Base-by-base conservation (phyloP, 2,797 vertebrate species). In the Lacerta viridis region DNA sequence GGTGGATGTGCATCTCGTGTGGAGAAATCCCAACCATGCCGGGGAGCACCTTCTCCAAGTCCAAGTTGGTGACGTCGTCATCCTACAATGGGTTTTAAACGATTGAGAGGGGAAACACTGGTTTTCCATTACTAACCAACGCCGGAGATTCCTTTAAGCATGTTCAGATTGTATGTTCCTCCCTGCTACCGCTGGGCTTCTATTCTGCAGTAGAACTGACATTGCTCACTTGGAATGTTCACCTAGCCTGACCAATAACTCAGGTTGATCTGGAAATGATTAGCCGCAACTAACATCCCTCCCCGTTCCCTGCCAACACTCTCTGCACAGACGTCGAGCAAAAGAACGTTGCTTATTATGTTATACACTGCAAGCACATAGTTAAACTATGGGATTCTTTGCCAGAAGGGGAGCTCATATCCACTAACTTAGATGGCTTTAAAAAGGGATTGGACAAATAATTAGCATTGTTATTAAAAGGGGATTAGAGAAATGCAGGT, bases 11-110 rank as follows among this genome's bases (percentile, higher is more conserved):
- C 83, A 69, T 0, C 89, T 0, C 18, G 86, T 97, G 78, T 95
- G 95, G 96, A 96, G 68, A 80, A 92, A 90, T 41, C 75, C 77
- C 46, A 13, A 11, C 3, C 80, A 0, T 0, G 27, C 59, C 0
- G 80, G 93, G 15, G 92, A 95, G 2, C 94, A 96, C 86, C 93
- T 97, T 76, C 92, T 97, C 33, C 94, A 92, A 82, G 0, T 97
- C 75, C 94, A 97, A 94, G 96, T 97, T 59, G 0, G 91, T 83
- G 43, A 80, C n/a, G 10, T 3, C 27, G 9, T 78, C 59, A 33
- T 72, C 27, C 41, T n/a, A 15, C 29, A 10, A 10, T 78, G 46
- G 17, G 61, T 80, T 84, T 41, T 50, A 84, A 55, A 68, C 20
- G 27, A 29, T 50, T 82, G 33, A 10, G 9, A 36, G 36, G 50